A percentile compares a stretch with the other conserved stretches of the same genome.
phyloP scores from a whole-genome alignment of 2,797 vertebrate species.

The Yasuhikotakia modesta region DNA sequence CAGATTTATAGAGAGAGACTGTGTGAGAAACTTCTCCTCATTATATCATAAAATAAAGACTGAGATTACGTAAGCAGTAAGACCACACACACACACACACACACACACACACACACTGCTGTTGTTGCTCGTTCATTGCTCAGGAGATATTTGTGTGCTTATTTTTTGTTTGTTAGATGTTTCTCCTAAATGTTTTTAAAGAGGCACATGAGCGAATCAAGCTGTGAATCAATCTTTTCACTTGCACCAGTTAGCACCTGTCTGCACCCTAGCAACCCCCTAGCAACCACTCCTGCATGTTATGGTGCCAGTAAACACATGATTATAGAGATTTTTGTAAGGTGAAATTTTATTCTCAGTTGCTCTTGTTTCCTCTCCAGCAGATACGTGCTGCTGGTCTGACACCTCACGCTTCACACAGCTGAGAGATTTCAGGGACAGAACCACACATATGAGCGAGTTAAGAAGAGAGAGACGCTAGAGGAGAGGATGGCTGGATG shows the following conservation, averaged over 20 bases:
- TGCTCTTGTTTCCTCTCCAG: conserved; percentile 4
- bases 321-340: not conserved
- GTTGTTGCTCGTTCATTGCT: too few relatives aligned
- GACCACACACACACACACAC: not conserved
- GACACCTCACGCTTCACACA: conserved; percentile 5
- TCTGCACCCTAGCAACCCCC: too few relatives aligned
- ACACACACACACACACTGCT: conserved; percentile 4
- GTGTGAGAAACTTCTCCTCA: not conserved
- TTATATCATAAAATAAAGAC: conserved; percentile 24
- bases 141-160: too few relatives aligned
- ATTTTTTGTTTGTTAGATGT: too few relatives aligned
- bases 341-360: not conserved
- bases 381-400: not conserved
- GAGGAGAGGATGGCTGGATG: not conserved
- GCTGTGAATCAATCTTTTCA: too few relatives aligned
- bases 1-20: not conserved
- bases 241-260: too few relatives aligned
- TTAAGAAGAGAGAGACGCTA: conserved; percentile 15
- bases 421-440: conserved; percentile 32
- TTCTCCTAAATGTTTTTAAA: too few relatives aligned
- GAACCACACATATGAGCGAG: conserved; percentile 27
- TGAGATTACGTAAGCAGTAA: not conserved
- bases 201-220: not conserved
- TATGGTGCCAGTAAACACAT: not conserved
- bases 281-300: not conserved